phyloP scores from a whole-genome alignment of 2,888 invertebrate genomes.

The Cynaeus angustus region DNA sequence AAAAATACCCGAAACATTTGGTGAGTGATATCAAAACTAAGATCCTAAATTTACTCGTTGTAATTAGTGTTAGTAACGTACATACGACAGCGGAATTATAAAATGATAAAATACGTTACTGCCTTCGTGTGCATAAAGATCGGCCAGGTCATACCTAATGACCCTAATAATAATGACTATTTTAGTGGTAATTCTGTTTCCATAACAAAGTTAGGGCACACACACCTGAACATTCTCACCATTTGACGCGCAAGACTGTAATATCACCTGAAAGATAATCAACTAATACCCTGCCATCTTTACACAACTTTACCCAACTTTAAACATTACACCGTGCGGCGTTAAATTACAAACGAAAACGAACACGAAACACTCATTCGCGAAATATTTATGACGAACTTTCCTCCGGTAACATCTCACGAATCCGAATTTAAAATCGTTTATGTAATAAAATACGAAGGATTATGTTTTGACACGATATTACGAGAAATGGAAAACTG shows the following conservation, averaged over 20 bases:
- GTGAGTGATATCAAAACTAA: not conserved
- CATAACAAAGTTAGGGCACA: constrained; percentile 68
- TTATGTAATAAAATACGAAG: constrained; percentile 42
- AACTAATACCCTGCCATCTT: constrained; percentile 62
- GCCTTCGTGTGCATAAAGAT: constrained; percentile 46
- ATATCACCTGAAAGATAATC: constrained; percentile 66
- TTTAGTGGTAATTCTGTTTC: constrained; percentile 70
- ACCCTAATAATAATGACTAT: constrained; percentile 68
- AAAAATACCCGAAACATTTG: not conserved
- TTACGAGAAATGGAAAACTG: too few relatives aligned
- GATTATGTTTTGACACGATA: constrained; percentile 18
- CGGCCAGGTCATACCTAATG: constrained; percentile 66
- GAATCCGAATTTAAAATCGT: constrained; percentile 29
- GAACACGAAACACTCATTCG: constrained; percentile 63
- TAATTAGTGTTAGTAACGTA: constrained; percentile 42
- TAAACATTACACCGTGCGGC: constrained; percentile 60
- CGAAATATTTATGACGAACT: constrained; percentile 56
- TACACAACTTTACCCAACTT: constrained; percentile 67
- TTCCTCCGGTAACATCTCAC: constrained; percentile 34
- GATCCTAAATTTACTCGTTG: not conserved
- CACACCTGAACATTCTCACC: constrained; percentile 67
- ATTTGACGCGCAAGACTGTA: constrained; percentile 61
- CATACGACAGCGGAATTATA: constrained; percentile 17
- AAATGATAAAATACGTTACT: constrained; percentile 36
- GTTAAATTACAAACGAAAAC: constrained; percentile 62